Percentiles rank a stretch among this genome's conserved stretches.
Conservation (phyloP, 1,140 invertebrate genomes). For the Phenacoccus solenopsis region DNA sequence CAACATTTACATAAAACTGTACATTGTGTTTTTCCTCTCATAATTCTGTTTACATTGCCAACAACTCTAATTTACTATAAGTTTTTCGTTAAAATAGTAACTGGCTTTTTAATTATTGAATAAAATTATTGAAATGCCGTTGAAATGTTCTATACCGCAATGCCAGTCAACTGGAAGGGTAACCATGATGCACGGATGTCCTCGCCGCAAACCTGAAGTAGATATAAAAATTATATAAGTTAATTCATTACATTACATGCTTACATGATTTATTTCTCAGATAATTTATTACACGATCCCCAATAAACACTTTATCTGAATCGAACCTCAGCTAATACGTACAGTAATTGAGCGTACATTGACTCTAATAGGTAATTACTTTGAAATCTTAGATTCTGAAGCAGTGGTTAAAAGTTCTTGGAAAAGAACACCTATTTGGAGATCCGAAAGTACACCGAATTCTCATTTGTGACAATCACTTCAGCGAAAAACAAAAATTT, state of each 20-base stretch:
- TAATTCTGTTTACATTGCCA: no score
- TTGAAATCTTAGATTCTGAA: no score
- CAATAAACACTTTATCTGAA: neutral
- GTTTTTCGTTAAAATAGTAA: no score
- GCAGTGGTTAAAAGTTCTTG: no score
- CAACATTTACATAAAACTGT: no score
- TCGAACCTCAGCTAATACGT: no score
- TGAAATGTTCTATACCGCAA: neutral
- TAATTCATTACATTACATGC: neutral
- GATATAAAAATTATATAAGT: neutral
- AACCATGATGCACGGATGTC: neutral
- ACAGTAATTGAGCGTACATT: neutral
- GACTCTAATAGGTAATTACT: no score
- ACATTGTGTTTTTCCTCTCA: no score
- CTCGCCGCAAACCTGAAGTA: neutral
- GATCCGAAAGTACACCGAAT: neutral
- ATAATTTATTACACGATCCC: neutral
- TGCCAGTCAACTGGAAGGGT: neutral
- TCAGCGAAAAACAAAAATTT: neutral
- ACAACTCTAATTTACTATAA: no score
- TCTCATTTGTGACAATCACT: neutral
- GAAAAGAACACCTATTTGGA: neutral
- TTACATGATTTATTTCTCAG: neutral
- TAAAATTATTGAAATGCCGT: neutral
- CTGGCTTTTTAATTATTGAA: no score